Percentiles rank a stretch among this genome's conserved stretches.
Evolutionary conservation across 1,140 invertebrate species (phyloP).

Genomic region (Berghia stephanieae): DNA sequence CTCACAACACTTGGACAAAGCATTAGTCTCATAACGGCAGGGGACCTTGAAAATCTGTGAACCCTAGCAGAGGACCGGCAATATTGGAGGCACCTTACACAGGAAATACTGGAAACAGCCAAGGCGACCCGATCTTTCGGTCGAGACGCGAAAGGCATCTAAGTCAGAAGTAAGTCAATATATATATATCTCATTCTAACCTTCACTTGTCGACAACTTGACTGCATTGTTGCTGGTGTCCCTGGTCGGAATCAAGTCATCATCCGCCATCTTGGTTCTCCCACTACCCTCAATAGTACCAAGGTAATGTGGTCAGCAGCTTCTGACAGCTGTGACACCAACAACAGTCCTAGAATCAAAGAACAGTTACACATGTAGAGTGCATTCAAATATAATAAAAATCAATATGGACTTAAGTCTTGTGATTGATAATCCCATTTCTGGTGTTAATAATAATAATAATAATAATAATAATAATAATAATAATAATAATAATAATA

Average conservation of each 20-base stretch:
- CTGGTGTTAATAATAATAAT: too few species aligned
- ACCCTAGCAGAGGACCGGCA: not conserved
- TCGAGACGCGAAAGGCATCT: not conserved
- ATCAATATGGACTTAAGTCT: too few species aligned
- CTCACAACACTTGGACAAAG: too few species aligned
- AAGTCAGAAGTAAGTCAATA: not conserved
- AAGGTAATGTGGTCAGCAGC: not conserved
- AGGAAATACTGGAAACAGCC: not conserved
- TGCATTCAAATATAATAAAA: too few species aligned
- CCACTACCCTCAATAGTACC: too few species aligned
- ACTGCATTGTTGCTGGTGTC: conserved; percentile 39
- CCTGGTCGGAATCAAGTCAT: conserved; percentile 34
- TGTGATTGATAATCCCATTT: too few species aligned
- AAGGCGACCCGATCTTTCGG: too few species aligned
- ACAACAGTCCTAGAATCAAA: not conserved
- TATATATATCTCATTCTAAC: conserved; percentile 20
- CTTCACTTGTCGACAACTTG: conserved; percentile 21
- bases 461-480: too few species aligned
- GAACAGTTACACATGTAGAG: not conserved
- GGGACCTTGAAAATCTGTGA: too few species aligned
- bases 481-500: too few species aligned
- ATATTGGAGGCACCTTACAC: not conserved
- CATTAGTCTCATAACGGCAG: too few species aligned
- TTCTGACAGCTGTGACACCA: not conserved
- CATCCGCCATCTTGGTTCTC: conserved; percentile 31